phyloP scores from a whole-genome alignment of 2,888 invertebrate genomes.

The Oscheius sp. region DNA sequence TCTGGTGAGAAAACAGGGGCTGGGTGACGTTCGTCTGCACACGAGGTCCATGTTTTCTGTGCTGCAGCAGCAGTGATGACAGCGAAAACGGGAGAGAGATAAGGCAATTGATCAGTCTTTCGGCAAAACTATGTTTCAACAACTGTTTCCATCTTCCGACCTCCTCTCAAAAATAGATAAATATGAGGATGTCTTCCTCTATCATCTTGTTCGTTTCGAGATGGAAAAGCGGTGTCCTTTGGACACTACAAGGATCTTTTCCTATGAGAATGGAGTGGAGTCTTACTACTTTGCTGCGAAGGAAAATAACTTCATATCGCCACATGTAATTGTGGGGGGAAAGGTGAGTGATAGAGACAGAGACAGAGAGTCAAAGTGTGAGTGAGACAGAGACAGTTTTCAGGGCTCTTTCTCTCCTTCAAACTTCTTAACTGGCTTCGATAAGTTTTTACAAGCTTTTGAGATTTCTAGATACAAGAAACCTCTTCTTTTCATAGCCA shows the following conservation, averaged over 20 bases:
- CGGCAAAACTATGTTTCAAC: no score
- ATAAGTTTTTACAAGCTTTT: constrained; percentile 1
- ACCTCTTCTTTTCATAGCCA: no score
- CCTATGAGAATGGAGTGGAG: not conserved
- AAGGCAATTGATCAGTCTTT: no score
- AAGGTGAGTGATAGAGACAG: constrained; percentile 10
- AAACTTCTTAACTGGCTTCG: constrained; percentile 2
- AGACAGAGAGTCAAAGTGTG: no score
- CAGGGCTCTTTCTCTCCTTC: not conserved
- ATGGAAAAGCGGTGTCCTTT: not conserved
- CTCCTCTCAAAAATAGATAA: not conserved
- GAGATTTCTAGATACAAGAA: not conserved
- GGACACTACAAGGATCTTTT: not conserved
- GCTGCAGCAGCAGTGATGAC: no score
- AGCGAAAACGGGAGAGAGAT: no score
- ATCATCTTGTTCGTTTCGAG: constrained; percentile 10
- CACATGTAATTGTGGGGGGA: not conserved
- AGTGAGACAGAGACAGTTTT: not conserved
- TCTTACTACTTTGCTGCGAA: constrained; percentile 11
- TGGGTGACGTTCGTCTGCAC: no score
- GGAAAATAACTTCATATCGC: not conserved
- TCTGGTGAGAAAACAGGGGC: no score
- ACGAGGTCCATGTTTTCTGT: no score
- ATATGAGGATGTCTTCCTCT: constrained; percentile 8
- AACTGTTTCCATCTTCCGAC: no score